Evolutionary conservation across 2,113 vertebrate genomes (phyloP), one percentile per base, ranked within the genome.

Genomic region (Oncorhynchus gorbuscha): DNA sequence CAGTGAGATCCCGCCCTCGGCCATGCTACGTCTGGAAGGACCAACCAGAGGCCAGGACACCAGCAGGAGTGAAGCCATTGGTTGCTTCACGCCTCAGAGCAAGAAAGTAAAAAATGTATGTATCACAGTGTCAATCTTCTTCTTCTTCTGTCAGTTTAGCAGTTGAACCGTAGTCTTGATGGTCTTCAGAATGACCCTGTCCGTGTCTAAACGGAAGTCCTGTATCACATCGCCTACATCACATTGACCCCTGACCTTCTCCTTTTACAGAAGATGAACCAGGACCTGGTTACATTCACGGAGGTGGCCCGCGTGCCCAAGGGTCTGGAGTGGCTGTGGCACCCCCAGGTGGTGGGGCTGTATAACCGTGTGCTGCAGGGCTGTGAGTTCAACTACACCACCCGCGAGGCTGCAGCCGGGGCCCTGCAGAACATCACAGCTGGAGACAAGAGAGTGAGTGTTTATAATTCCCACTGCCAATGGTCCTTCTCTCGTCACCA

Each of bases 291-390:
- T 80, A 94, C 94, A 35, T 94, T 99, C 74, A 90, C 96, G 0
- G 96, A 98, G 82, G 94, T 97, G 20, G 89, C 95, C 4, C 94
- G 94, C 80, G 94, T 95, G 74, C 97, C 98, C 16, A 95, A 94
- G 75, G 97, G 96, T 16, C 90, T 96, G 2, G 97, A 99, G 91
- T 97, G 96, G 96, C 92, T 99, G 67, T 99, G 97, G 97, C 97
- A 98, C 87, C 98, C 98, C 0, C 94, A 96, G 81, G 94, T 97
- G 0, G 94, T 98, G 78, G 90, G 81, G 5, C 81, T 97, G 26
- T 99, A 99, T 88, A 97, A 95, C 83, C 81, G 81, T 2, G 90
- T 99, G 69, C 92, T 99, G 75, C 96, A 96, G 87, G 93, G 90
- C 87, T 94, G 93, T 0, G 93, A 95, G 69, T 87, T 93, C 73